Evolutionary conservation across 2,113 vertebrate species (phyloP).

Genomic region (Clinocottus analis): DNA sequence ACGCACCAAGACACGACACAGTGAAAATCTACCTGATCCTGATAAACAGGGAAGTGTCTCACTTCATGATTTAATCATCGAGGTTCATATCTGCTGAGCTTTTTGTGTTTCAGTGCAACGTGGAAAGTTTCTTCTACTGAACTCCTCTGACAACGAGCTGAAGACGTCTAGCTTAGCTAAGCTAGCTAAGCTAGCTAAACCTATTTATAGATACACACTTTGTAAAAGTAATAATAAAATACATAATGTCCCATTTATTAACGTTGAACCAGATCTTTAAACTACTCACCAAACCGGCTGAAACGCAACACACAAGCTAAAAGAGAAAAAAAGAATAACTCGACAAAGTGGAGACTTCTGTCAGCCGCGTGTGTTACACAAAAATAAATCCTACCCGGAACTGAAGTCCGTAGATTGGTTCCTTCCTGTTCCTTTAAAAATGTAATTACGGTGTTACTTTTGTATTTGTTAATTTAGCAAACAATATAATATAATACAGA

Average conservation of each 20-base stretch:
- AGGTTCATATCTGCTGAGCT: background rate
- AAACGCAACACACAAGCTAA: background rate
- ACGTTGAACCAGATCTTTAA: rapidly evolving
- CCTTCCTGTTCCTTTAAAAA: background rate
- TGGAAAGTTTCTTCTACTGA: background rate
- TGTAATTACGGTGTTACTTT: background rate
- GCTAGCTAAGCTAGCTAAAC: background rate
- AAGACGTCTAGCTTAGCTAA: background rate
- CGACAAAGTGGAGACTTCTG: rapidly evolving
- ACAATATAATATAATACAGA: background rate
- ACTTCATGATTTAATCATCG: background rate
- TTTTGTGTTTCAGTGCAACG: background rate
- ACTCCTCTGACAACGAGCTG: background rate
- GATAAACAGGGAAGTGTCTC: background rate
- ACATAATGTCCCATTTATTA: background rate
- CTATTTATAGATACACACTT: background rate
- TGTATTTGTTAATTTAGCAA: background rate
- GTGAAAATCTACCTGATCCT: background rate
- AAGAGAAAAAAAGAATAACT: background rate
- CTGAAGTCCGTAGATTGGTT: background rate
- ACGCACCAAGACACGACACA: no score
- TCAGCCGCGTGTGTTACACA: constrained; percentile 40
- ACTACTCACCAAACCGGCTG: background rate
- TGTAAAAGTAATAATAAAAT: background rate
- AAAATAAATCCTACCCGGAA: constrained; percentile 63